phyloP scores from a whole-genome alignment of 2,888 invertebrate genomes.

The Drosophila paranaensis region DNA sequence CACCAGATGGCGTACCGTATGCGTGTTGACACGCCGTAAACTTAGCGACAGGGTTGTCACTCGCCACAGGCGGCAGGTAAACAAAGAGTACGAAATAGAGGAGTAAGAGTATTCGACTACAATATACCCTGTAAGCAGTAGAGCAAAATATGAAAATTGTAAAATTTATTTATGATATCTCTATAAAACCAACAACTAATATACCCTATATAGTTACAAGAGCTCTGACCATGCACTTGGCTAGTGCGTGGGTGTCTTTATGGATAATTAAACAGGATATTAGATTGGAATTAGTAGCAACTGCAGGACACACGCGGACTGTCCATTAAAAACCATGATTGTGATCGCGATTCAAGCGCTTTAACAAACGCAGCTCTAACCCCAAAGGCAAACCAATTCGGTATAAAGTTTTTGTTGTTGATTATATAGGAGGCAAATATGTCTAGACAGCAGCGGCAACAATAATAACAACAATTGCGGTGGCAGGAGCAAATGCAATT shows the following conservation, averaged over 20 bases:
- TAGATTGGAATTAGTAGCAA: slow-evolving; percentile 34
- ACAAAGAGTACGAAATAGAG: neutral
- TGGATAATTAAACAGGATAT: slow-evolving; percentile 68
- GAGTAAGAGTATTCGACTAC: neutral
- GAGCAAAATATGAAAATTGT: no score
- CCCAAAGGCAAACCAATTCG: slow-evolving; percentile 1
- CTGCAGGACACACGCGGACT: slow-evolving; percentile 39
- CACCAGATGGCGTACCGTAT: slow-evolving; percentile 53
- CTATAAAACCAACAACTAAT: no score
- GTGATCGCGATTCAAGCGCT: slow-evolving; percentile 47
- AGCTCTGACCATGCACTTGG: neutral
- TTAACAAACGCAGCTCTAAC: slow-evolving; percentile 15
- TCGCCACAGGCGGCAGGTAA: slow-evolving; percentile 9
- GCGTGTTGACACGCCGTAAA: slow-evolving; percentile 56
- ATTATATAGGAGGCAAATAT: slow-evolving; percentile 55
- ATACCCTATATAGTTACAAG: neutral
- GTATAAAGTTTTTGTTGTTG: slow-evolving; percentile 20
- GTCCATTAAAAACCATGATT: slow-evolving; percentile 48
- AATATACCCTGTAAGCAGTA: neutral
- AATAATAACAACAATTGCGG: slow-evolving; percentile 26
- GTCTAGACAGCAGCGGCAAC: slow-evolving; percentile 61
- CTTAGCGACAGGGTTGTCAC: slow-evolving; percentile 7
- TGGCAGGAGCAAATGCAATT: slow-evolving; percentile 45
- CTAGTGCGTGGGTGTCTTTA: neutral
- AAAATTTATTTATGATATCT: no score